Evolutionary conservation across 2,113 vertebrate genomes (phyloP).

Genomic region (Thamnophis sirtalis): DNA sequence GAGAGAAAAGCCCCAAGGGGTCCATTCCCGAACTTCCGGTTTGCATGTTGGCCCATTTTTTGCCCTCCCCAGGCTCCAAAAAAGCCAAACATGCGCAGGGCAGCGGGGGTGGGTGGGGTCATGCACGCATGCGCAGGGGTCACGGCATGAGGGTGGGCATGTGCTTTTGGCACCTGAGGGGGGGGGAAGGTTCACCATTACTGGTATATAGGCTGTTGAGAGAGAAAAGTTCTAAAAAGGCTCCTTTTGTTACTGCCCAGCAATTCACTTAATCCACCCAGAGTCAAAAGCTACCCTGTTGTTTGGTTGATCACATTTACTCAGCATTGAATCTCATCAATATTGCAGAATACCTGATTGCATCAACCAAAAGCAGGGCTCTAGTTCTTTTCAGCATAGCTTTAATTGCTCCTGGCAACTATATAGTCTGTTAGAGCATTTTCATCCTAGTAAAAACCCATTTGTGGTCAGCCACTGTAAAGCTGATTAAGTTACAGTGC

Average conservation of each 20-base stretch:
- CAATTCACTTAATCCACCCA: background rate
- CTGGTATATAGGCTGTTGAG: background rate
- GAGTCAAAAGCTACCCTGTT: background rate
- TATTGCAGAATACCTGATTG: background rate
- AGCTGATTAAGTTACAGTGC: background rate
- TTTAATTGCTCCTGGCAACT: background rate
- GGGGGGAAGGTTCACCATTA: too few species aligned
- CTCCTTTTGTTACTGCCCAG: background rate
- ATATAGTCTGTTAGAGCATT: background rate
- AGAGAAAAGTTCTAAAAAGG: background rate
- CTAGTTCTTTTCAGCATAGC: background rate
- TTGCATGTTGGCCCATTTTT: too few species aligned
- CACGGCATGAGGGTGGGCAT: too few species aligned
- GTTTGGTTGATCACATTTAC: background rate
- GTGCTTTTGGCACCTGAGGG: too few species aligned
- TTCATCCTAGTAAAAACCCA: background rate
- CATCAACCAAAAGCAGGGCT: background rate
- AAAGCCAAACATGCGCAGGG: too few species aligned
- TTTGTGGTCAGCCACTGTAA: background rate
- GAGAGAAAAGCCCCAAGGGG: too few species aligned
- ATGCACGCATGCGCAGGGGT: too few species aligned
- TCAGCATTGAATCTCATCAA: background rate
- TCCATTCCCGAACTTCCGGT: too few species aligned
- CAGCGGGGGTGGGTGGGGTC: too few species aligned
- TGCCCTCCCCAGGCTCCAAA: too few species aligned